Base-by-base conservation (phyloP, 2,888 invertebrate genomes). In the Sinelater perroti region DNA sequence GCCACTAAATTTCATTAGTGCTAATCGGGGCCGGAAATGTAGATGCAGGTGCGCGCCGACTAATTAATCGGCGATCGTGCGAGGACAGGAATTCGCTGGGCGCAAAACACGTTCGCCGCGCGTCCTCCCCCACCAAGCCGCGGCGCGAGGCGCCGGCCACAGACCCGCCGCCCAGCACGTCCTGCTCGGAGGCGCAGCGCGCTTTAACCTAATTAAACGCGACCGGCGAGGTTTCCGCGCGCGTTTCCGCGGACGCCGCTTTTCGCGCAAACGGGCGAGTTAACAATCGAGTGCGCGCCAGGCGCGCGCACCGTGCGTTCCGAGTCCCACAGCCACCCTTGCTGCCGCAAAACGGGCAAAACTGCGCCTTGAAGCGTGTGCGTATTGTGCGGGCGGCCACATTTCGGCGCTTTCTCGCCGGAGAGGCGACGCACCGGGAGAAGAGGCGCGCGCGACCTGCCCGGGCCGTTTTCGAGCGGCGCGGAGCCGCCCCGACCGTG, bases 301-400 rank as follows among this genome's bases (percentile, higher is more conserved):
- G 40, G 59, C 55, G 58, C 47, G 62, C 59, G 61, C 62, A 44
- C 24, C 47, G 45, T 1, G 8, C 38, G 24, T 36, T 44, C 28
- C 45, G 20, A 46, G 42, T 56, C 49, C 50, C 50, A 51, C 38
- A 58, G 56, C 56, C 59, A 62, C 55, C 54, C 59, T 21, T 21
- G 20, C 20, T 62, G 62, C 49, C 59, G 59, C 56, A 56, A 59
- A 56, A 59, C 62, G 59, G 56, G 55, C 45, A 55, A 52, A 56
- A 56, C 52, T 55, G 57, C 51, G 54, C 50, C 31, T 28, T 21
- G 40, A 31, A 33, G 44, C 50, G 55, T 55, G 55, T 54, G 52
- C 44, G 57, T 57, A 36, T 52, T 10, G 24, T 17, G 16, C 24
- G 11, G 24, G 51, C 8, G 35, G 16, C 36, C 46, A 35, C 20